Evolutionary conservation across 2,797 vertebrate genomes (phyloP).

Genomic region (Sebastes kiyomatsui): DNA sequence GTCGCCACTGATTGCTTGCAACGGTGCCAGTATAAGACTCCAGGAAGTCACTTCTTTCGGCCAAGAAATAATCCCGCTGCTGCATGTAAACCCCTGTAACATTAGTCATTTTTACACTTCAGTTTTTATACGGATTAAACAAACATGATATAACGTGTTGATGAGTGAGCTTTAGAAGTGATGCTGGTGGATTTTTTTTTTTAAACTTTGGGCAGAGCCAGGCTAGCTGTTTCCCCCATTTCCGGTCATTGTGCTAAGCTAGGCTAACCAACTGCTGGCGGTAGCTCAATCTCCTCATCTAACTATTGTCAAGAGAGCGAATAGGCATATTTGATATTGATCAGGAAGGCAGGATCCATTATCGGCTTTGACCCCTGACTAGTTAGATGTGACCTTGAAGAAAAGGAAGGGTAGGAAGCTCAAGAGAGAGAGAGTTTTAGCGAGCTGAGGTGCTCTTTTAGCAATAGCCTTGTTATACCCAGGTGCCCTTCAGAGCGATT

Average conservation of each 20-base stretch:
- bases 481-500: too few species aligned
- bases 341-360: too few species aligned
- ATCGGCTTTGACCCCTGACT: too few species aligned
- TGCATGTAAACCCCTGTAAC: too few species aligned
- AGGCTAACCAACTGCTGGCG: not conserved
- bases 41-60: not conserved
- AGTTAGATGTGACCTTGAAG: too few species aligned
- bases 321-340: not conserved
- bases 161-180: not conserved
- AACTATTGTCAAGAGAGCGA: not conserved
- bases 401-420: too few species aligned
- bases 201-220: not conserved
- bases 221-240: not conserved
- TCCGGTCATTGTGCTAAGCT: not conserved
- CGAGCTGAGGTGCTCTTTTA: accelerated
- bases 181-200: not conserved
- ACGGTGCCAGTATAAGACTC: not conserved
- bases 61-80: not conserved
- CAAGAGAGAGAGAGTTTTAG: too few species aligned
- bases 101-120: not conserved
- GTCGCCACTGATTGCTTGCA: not conserved
- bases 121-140: too few species aligned
- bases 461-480: too few species aligned
- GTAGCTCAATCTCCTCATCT: not conserved
- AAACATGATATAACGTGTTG: not conserved